Evolutionary conservation across 1,140 invertebrate species (phyloP).

Genomic region (Schmidtea mediterranea): DNA sequence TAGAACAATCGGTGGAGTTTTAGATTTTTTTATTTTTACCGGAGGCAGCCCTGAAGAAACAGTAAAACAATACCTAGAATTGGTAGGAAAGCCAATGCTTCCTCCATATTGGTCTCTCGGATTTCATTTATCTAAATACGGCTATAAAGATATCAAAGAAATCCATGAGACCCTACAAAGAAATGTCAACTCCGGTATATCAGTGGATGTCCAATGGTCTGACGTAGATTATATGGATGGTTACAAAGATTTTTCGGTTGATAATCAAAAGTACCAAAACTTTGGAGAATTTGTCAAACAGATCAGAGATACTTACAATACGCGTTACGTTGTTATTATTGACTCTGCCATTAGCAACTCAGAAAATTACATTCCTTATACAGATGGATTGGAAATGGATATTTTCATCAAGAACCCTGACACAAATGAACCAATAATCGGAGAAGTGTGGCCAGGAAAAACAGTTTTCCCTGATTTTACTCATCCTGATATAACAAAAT

Average conservation of each 20-base stretch:
- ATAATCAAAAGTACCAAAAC: conserved; percentile 12
- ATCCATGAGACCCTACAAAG: conserved; percentile 28
- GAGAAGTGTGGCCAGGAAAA: conserved; percentile 42
- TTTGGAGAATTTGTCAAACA: conserved; percentile 15
- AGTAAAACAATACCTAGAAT: conserved; percentile 38
- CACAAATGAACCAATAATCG: conserved; percentile 12
- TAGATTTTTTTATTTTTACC: conserved; percentile 22
- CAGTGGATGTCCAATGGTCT: conserved; percentile 24
- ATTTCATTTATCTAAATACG: too few relatives aligned
- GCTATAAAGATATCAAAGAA: conserved; percentile 11
- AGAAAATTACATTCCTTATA: conserved; percentile 39
- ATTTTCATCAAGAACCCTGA: conserved; percentile 36
- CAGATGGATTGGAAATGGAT: conserved; percentile 39
- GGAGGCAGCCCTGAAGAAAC: conserved; percentile 38
- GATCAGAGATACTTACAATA: conserved; percentile 14
- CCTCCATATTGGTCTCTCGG: too few relatives aligned
- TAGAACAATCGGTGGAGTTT: conserved; percentile 18
- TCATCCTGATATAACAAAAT: conserved; percentile 40
- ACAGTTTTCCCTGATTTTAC: conserved; percentile 62
- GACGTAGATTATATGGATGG: conserved; percentile 23
- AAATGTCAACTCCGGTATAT: conserved; percentile 42
- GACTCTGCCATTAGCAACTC: conserved; percentile 7
- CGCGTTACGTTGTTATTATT: conserved; percentile 20
- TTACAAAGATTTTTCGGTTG: conserved; percentile 17
- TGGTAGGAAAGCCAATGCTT: conserved; percentile 35